These are phyloP conservation scores for Beroe ovata DNA, from an alignment of 37 sponge, comb jelly and placozoan genomes.

Conservation along the genomic window DNA sequence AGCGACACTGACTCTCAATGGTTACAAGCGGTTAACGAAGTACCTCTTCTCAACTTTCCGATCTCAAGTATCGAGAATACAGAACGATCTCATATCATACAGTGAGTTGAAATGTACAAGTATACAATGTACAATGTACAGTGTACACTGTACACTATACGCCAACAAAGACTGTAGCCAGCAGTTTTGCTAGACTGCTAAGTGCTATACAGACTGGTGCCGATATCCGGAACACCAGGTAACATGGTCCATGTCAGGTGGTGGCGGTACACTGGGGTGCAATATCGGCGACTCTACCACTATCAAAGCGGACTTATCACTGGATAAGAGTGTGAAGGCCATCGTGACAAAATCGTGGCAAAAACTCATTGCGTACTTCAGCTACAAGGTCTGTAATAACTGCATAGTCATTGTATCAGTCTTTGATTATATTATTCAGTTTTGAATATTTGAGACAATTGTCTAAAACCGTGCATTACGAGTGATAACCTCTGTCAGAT, in stretches of 20 bases:
- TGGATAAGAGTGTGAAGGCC: constrained; percentile 25
- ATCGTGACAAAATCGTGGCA: constrained; percentile 26
- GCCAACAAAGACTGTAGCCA: too few relatives aligned
- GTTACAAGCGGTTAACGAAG: constrained; percentile 11
- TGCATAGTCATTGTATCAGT: too few relatives aligned
- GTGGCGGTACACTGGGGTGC: constrained; percentile 8
- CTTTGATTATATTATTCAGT: too few relatives aligned
- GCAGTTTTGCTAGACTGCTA: too few relatives aligned
- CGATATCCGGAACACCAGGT: too few relatives aligned
- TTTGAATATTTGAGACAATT: too few relatives aligned
- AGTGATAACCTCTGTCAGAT: too few relatives aligned
- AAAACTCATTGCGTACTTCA: neutral
- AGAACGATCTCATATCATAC: neutral
- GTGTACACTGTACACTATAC: too few relatives aligned
- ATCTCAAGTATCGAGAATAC: neutral
- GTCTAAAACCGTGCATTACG: too few relatives aligned
- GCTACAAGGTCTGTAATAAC: neutral
- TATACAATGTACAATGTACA: neutral
- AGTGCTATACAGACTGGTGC: too few relatives aligned
- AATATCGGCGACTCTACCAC: constrained; percentile 3
- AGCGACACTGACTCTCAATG: constrained; percentile 6
- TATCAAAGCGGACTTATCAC: constrained; percentile 11
- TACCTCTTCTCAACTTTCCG: neutral
- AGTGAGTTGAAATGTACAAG: constrained; percentile 15
- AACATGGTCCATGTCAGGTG: too few relatives aligned